phyloP scores from a whole-genome alignment of 2,113 vertebrate species.

The Myotis brandtii region DNA sequence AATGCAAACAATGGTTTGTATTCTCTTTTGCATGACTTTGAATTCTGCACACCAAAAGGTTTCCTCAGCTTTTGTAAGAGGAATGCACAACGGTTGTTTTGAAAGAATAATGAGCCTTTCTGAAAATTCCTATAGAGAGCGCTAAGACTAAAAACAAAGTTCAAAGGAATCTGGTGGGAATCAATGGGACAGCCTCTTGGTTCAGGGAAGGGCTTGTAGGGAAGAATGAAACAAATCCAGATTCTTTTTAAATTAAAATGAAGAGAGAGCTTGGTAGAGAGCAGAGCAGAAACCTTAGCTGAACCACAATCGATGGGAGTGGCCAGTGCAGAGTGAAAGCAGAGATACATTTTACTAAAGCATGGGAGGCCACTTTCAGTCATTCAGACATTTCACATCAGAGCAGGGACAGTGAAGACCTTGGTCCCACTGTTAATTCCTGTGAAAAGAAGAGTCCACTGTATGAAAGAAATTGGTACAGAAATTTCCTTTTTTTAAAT shows the following conservation, averaged over 20 bases:
- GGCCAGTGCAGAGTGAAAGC: not conserved
- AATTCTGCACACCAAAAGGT: conserved; percentile 66
- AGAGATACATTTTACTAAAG: not conserved
- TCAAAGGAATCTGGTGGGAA: conserved; percentile 68
- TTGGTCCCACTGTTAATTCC: not conserved
- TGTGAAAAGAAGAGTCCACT: not conserved
- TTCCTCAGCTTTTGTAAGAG: conserved; percentile 16
- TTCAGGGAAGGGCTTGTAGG: conserved; percentile 3
- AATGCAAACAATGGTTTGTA: conserved; percentile 55
- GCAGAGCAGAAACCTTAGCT: conserved; percentile 30
- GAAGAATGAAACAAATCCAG: conserved; percentile 60
- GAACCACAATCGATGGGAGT: conserved; percentile 18
- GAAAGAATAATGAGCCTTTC: conserved; percentile 67
- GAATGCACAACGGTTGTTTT: conserved; percentile 58
- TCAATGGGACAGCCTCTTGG: conserved; percentile 16
- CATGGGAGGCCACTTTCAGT: not conserved
- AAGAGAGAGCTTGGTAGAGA: conserved; percentile 32
- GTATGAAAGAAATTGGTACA: not conserved
- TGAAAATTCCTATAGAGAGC: conserved; percentile 71
- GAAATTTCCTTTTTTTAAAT: not conserved
- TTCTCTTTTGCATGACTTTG: conserved; percentile 59
- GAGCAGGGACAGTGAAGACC: not conserved
- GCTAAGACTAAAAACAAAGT: conserved; percentile 56
- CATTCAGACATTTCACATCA: not conserved
- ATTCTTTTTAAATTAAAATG: conserved; percentile 63